Percentiles rank a stretch among this genome's conserved stretches.
These are phyloP conservation scores for Xiphophorus birchmanni DNA, from an alignment of 2,797 vertebrate genomes.

Conservation along the genomic window DNA sequence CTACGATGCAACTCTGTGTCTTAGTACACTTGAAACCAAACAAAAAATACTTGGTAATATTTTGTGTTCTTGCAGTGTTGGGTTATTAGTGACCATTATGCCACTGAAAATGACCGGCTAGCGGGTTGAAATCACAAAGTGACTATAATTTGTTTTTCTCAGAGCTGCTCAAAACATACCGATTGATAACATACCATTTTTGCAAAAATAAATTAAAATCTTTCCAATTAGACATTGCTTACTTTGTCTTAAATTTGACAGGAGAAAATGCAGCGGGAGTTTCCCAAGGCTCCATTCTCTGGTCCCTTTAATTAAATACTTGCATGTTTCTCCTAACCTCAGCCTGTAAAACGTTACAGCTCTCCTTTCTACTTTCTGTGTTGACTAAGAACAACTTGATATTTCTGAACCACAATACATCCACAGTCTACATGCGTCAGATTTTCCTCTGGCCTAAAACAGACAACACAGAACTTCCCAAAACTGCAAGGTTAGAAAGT, in stretches of 20 bases:
- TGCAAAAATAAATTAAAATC: not conserved
- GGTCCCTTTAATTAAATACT: not conserved
- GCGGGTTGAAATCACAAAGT: not conserved
- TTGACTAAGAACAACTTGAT: not conserved
- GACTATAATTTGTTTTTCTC: not conserved
- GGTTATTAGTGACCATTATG: not conserved
- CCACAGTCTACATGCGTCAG: not conserved
- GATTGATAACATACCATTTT: not conserved
- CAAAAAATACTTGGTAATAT: no score
- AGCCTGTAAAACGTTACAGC: not conserved
- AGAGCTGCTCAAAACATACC: not conserved
- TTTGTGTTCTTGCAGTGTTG: no score
- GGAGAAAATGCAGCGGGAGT: not conserved
- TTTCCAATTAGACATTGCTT: not conserved
- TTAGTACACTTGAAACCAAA: no score
- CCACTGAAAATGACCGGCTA: not conserved
- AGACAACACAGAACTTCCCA: not conserved
- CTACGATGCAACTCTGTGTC: no score
- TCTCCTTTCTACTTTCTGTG: not conserved
- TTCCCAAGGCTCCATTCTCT: not conserved
- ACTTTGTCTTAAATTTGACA: not conserved
- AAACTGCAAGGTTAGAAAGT: not conserved
- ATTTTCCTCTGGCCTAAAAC: not conserved
- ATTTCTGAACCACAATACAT: not conserved
- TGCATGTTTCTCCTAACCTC: not conserved